These are phyloP conservation scores for Psammodynastes pulverulentus DNA, from an alignment of 2,113 vertebrate genomes.

Conservation along the genomic window DNA sequence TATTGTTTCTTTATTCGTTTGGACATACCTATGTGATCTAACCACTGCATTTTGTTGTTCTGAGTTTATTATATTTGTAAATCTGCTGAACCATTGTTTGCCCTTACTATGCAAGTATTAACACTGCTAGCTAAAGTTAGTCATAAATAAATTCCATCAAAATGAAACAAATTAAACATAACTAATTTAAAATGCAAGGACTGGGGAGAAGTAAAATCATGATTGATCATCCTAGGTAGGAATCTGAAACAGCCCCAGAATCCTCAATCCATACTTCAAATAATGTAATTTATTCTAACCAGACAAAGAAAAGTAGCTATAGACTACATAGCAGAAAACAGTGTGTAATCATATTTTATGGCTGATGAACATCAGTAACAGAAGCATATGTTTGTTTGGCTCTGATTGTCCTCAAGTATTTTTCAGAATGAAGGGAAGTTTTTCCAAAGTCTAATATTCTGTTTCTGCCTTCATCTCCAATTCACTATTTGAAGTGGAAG, in stretches of 20 bases:
- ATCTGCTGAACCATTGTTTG: not conserved
- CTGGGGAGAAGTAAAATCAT: not conserved
- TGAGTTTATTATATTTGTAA: not conserved
- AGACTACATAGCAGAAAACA: not conserved
- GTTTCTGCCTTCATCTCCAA: not conserved
- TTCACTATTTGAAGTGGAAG: not conserved
- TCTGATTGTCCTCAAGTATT: not conserved
- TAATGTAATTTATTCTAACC: not conserved
- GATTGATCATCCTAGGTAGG: not conserved
- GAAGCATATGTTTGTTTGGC: not conserved
- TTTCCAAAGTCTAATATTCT: not conserved
- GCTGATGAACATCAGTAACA: not conserved
- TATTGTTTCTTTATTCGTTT: not conserved
- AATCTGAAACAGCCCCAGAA: not conserved
- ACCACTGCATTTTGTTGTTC: not conserved
- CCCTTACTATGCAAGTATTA: not conserved
- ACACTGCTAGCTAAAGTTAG: not conserved
- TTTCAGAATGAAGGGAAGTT: not conserved
- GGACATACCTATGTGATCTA: not conserved
- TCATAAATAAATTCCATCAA: not conserved
- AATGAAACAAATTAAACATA: not conserved
- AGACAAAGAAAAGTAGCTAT: not conserved
- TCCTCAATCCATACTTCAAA: not conserved
- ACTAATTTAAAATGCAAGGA: not conserved
- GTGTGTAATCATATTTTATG: not conserved